Evolutionary conservation across 2,797 vertebrate genomes (phyloP), one percentile per base, ranked within the genome.

Genomic region (Peromyscus aztecus): DNA sequence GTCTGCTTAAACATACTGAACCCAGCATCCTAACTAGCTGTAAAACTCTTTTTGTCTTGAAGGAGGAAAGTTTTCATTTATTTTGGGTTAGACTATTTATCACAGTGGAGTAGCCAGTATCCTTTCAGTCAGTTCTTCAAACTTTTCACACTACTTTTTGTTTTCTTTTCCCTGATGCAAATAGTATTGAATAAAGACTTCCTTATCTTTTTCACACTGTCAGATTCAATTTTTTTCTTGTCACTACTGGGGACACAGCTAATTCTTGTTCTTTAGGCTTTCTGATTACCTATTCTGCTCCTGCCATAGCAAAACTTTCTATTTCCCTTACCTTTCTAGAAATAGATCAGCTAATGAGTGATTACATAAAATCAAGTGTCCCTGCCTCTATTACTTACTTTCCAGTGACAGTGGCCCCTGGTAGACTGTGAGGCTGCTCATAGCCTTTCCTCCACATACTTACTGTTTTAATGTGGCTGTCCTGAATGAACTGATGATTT

Each of bases 191-290:
- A 40, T 75, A 59, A 84, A 77, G 11, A 31, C 55, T 85, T 88
- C 34, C 34, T 37, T 81, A 69, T n/a, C 57, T 24, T 31, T 94
- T 67, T 75, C 71, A 84, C 21, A 75, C 65, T 89, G 29, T 65
- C 55, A 84, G 27, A 27, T 91, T 92, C 49, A 67, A 81, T 43
- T 91, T 91, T 80, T 89, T 80, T 52, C 73, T 69, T 49, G 57
- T 37, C 11, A 43, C 13, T 61, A 34, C 1, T 37, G 63, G 21
- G 8, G 31, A 69, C 6, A 19, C 37, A 63, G 29, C 29, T 34
- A 86, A 91, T 61, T 91, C 49, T 75, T 80, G 4, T 2, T 17
- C 71, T 89, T 40, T 19, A 71, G 13, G 61, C 1, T 94, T 65
- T 27, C 12, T 73, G 19, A 49, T 83, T 83, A 59, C 55, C 16